These are phyloP conservation scores for Chironomus riparius DNA, from an alignment of 2,888 invertebrate genomes.

Conservation along the genomic window DNA sequence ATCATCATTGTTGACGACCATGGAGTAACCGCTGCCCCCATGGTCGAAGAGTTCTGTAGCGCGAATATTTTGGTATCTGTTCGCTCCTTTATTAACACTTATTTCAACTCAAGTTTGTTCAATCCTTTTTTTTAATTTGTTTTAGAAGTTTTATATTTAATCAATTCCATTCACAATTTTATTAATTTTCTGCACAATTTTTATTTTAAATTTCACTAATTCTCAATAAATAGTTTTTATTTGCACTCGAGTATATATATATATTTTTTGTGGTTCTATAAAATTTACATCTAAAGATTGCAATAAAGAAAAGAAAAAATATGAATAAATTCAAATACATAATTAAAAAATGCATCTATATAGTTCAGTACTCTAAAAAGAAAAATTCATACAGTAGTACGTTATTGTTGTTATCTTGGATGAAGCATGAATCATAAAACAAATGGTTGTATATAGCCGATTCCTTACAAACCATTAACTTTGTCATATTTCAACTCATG, in stretches of 20 bases:
- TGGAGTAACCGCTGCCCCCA: conserved; percentile 55
- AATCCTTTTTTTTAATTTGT: background rate
- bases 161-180: background rate
- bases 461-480: conserved; percentile 24
- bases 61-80: conserved; percentile 41
- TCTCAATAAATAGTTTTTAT: no score
- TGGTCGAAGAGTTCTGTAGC: conserved; percentile 74
- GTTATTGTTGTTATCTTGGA: conserved; percentile 4
- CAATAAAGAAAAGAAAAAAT: no score
- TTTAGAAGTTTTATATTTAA: background rate
- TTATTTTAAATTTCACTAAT: no score
- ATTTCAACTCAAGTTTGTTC: background rate
- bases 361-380: no score
- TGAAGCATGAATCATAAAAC: conserved; percentile 24
- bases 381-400: background rate
- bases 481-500: conserved; percentile 6
- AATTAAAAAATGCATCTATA: background rate
- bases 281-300: no score
- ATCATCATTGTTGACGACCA: conserved; percentile 73
- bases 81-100: background rate
- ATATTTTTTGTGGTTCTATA: no score
- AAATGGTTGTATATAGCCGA: conserved; percentile 1
- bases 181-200: no score
- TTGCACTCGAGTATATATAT: no score
- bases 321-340: background rate